Percentiles rank a stretch among this genome's conserved stretches.
Evolutionary conservation across 2,888 invertebrate genomes (phyloP).

Genomic region (Metalampra italica): DNA sequence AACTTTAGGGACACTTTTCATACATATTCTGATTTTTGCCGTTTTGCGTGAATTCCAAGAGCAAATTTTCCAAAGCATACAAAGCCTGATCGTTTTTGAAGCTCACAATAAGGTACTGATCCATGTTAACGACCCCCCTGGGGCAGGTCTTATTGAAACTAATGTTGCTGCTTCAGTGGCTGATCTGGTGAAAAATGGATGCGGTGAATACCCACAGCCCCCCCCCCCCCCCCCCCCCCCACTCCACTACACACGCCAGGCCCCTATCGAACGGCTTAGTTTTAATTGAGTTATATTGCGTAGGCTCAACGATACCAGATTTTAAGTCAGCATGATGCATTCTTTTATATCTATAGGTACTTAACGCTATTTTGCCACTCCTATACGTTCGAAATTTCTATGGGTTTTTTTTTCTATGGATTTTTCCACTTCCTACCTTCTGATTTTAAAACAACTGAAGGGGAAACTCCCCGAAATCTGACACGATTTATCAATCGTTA

Average conservation of each 20-base stretch:
- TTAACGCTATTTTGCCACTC: no score
- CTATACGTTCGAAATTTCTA: no score
- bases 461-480: no score
- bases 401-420: no score
- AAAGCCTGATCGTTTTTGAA: neutral
- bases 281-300: constrained; percentile 35
- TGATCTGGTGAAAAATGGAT: constrained; percentile 30
- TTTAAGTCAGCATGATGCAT: constrained; percentile 5
- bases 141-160: constrained; percentile 20
- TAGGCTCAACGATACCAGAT: constrained; percentile 21
- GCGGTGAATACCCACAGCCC: constrained; percentile 18
- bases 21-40: no score
- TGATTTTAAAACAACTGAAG: no score
- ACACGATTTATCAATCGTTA: no score
- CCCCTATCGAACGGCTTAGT: constrained; percentile 16
- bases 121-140: neutral
- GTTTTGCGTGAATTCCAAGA: no score
- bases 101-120: neutral
- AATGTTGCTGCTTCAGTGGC: constrained; percentile 20
- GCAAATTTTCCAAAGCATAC: neutral
- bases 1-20: no score
- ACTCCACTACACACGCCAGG: neutral
- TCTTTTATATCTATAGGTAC: no score
- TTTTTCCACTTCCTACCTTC: no score
- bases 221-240: neutral